A percentile compares a stretch with the other conserved stretches of the same genome.
Conservation (phyloP, 2,797 vertebrate species). For the Hydrolagus colliei region DNA sequence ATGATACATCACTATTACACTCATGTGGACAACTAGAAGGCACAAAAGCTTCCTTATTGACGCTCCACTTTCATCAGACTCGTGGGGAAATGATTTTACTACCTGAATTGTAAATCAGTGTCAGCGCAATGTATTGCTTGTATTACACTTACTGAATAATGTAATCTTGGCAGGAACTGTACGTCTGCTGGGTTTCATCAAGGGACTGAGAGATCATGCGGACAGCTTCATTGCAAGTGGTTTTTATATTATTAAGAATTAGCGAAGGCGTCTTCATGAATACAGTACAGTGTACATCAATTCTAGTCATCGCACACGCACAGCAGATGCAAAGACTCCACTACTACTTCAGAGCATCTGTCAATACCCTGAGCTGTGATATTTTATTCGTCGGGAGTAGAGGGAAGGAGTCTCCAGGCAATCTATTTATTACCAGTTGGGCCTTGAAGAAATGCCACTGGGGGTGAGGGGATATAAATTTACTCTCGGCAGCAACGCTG, state of each 20-base stretch:
- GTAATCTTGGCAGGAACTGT: slow-evolving; percentile 34
- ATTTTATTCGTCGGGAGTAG: slow-evolving; percentile 51
- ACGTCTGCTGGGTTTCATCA: not conserved
- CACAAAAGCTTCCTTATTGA: slow-evolving; percentile 14
- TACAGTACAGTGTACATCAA: slow-evolving; percentile 14
- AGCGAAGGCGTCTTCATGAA: slow-evolving; percentile 34
- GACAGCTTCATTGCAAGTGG: slow-evolving; percentile 1
- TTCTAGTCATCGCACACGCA: slow-evolving; percentile 39
- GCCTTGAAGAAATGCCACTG: slow-evolving; percentile 44
- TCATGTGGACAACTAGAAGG: slow-evolving; percentile 15
- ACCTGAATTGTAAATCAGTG: slow-evolving; percentile 35
- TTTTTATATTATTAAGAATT: slow-evolving; percentile 36
- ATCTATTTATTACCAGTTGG: slow-evolving; percentile 40
- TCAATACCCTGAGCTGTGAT: slow-evolving; percentile 48
- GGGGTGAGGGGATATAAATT: slow-evolving; percentile 42
- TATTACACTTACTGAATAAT: slow-evolving; percentile 13
- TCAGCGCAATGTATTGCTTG: slow-evolving; percentile 38
- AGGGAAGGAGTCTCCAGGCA: slow-evolving; percentile 54
- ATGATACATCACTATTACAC: not conserved
- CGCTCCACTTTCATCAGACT: not conserved
- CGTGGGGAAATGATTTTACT: slow-evolving; percentile 27
- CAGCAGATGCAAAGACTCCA: slow-evolving; percentile 47
- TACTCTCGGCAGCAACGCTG: slow-evolving; percentile 45
- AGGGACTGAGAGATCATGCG: slow-evolving; percentile 7
- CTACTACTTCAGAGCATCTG: slow-evolving; percentile 48